phyloP scores from a whole-genome alignment of 1,140 invertebrate genomes.

The Dendroctonus valens region DNA sequence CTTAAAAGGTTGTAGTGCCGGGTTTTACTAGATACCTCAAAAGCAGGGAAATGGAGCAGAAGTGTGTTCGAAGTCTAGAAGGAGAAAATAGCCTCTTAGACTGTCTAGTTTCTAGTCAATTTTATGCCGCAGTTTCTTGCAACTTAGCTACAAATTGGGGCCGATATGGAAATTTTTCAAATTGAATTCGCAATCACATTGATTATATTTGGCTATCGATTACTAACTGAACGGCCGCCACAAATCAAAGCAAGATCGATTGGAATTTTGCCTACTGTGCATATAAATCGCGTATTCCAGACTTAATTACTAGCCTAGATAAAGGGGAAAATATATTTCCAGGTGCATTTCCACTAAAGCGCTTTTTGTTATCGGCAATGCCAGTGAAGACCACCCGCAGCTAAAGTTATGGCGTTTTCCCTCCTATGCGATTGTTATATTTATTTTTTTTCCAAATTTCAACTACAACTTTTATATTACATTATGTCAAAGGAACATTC shows the following conservation, averaged over 20 bases:
- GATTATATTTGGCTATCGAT: too few relatives aligned
- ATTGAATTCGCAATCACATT: too few relatives aligned
- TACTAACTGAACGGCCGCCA: background rate
- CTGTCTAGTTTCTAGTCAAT: background rate
- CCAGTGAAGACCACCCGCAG: too few relatives aligned
- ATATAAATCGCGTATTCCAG: conserved; percentile 21
- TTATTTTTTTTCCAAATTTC: too few relatives aligned
- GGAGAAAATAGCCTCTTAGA: conserved; percentile 2
- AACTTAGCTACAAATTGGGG: too few relatives aligned
- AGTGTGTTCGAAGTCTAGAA: conserved; percentile 3
- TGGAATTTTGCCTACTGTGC: conserved; percentile 20
- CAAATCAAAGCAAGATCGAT: conserved; percentile 20
- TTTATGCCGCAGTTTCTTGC: background rate
- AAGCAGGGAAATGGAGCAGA: conserved; percentile 1
- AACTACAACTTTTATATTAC: too few relatives aligned
- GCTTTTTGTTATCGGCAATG: conserved; percentile 16
- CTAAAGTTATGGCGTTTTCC: too few relatives aligned
- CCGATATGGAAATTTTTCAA: too few relatives aligned
- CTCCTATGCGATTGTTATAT: too few relatives aligned
- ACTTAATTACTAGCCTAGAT: conserved; percentile 22
- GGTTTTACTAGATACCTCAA: conserved; percentile 7
- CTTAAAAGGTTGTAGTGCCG: conserved; percentile 18
- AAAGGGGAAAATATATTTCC: conserved; percentile 16
- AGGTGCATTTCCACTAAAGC: conserved; percentile 11
- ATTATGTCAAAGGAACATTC: too few relatives aligned